These are phyloP conservation scores for Alauda arvensis DNA, from an alignment of 2,797 vertebrate species.

Conservation along the genomic window DNA sequence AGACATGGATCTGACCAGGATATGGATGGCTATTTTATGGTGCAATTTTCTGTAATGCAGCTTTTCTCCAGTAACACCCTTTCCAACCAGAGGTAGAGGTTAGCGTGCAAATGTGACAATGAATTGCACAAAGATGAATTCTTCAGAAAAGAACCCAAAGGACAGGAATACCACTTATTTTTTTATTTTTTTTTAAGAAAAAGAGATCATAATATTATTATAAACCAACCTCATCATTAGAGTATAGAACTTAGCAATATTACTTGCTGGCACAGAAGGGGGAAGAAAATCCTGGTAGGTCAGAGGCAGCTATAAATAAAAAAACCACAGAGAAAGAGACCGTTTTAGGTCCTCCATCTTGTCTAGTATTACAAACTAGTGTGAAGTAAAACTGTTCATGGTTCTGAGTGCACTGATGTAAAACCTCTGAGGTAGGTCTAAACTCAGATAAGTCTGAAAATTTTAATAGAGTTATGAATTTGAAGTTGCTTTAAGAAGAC, in stretches of 20 bases:
- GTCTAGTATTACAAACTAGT: not conserved
- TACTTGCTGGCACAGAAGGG: not conserved
- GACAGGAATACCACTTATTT: not conserved
- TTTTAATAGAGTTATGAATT: not conserved
- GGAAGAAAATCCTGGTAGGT: not conserved
- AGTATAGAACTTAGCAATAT: not conserved
- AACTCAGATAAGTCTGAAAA: not conserved
- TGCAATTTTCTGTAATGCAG: slow-evolving; percentile 48
- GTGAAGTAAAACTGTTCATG: not conserved
- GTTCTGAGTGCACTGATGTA: not conserved
- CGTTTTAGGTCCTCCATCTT: not conserved
- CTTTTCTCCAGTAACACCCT: slow-evolving; percentile 8
- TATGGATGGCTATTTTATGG: slow-evolving; percentile 43
- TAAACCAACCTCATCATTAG: not conserved
- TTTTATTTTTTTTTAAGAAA: not conserved
- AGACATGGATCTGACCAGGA: slow-evolving; percentile 49
- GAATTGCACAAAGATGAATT: not conserved
- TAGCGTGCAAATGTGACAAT: slow-evolving; percentile 9
- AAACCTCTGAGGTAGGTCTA: not conserved
- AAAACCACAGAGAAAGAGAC: not conserved
- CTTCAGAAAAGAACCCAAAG: not conserved
- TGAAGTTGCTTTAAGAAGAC: not conserved
- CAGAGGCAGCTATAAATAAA: not conserved
- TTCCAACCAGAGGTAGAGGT: not conserved
- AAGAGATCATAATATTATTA: not conserved